These are phyloP conservation scores for Ips typographus DNA, from an alignment of 1,140 invertebrate genomes.

Conservation along the genomic window DNA sequence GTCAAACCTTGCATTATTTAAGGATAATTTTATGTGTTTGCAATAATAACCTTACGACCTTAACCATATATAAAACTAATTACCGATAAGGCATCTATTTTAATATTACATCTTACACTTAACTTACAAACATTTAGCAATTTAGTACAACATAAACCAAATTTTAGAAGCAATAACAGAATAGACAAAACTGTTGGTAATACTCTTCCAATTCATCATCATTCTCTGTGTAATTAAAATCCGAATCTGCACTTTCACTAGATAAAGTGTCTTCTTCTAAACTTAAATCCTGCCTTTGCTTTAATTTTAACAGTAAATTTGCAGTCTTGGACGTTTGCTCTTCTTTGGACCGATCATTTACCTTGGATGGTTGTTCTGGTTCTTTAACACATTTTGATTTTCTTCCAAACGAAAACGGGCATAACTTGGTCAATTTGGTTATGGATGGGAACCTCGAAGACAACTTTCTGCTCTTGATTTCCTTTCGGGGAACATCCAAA, in stretches of 20 bases:
- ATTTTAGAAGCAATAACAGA: slow-evolving; percentile 22
- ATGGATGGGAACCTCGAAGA: slow-evolving; percentile 18
- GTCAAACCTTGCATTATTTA: too few species aligned
- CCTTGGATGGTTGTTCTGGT: background rate
- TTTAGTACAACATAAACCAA: too few species aligned
- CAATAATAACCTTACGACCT: too few species aligned
- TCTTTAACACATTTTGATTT: slow-evolving; percentile 1
- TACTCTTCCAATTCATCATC: slow-evolving; percentile 3
- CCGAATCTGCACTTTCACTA: background rate
- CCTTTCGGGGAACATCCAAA: slow-evolving; percentile 4
- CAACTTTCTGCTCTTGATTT: background rate
- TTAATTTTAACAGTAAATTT: background rate
- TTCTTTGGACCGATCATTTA: background rate
- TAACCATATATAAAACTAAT: too few species aligned
- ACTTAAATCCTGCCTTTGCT: slow-evolving; percentile 8
- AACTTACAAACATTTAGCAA: too few species aligned
- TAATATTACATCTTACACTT: too few species aligned
- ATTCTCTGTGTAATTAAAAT: background rate
- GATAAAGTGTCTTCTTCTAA: slow-evolving; percentile 2
- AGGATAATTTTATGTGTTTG: too few species aligned
- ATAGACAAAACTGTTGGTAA: slow-evolving; percentile 15
- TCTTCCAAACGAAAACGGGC: slow-evolving; percentile 8
- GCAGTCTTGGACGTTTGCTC: slow-evolving; percentile 3
- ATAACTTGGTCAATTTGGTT: slow-evolving; percentile 21
- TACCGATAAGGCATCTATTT: too few species aligned